A percentile compares a stretch with the other conserved stretches of the same genome.
Evolutionary conservation across 2,113 vertebrate genomes (phyloP).

Genomic region (Pandion haliaetus): DNA sequence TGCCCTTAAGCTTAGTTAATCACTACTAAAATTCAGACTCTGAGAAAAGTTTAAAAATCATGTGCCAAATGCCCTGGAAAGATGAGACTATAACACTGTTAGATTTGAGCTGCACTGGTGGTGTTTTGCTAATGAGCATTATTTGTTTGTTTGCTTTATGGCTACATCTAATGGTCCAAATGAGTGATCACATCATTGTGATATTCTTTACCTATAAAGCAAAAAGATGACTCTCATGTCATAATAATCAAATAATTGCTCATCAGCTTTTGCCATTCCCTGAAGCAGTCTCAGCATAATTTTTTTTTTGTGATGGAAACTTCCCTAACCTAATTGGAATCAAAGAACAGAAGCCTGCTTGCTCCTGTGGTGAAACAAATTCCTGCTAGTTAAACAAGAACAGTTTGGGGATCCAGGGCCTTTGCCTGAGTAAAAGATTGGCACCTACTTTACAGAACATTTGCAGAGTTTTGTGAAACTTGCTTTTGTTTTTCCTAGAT

Average conservation of each 20-base stretch:
- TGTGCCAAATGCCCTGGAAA: not conserved
- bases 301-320: not conserved
- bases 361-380: not conserved
- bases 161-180: not conserved
- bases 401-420: not conserved
- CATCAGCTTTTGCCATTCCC: slow-evolving; percentile 1
- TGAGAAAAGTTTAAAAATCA: not conserved
- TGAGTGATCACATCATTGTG: not conserved
- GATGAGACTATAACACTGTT: not conserved
- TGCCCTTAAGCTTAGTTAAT: not conserved
- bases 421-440: not conserved
- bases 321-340: not conserved
- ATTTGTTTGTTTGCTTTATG: not conserved
- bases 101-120: not conserved
- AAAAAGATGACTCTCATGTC: not conserved
- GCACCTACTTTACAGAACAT: not conserved
- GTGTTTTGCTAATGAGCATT: not conserved
- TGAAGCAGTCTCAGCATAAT: slow-evolving; percentile 16
- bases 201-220: not conserved
- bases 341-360: not conserved
- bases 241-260: slow-evolving; percentile 37
- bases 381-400: not conserved
- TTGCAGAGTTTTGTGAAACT: not conserved
- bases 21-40: not conserved
- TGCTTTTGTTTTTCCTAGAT: not conserved